These are phyloP conservation scores for Dinocampus coccinellae DNA, from an alignment of 2,888 invertebrate species.

Conservation along the genomic window DNA sequence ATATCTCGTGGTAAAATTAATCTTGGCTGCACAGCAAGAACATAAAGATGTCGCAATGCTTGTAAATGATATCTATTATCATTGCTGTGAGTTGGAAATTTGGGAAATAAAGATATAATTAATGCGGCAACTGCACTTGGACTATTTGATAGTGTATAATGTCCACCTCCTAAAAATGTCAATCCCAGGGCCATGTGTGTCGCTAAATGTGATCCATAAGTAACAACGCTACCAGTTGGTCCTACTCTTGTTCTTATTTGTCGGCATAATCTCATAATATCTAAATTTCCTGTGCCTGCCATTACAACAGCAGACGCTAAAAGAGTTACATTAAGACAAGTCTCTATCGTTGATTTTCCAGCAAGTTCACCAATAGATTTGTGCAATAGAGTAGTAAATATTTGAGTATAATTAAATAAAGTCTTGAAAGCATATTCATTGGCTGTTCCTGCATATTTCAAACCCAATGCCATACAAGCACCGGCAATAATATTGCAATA, in stretches of 20 bases:
- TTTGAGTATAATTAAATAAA: slow-evolving; percentile 80
- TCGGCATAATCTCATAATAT: slow-evolving; percentile 85
- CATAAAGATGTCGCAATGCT: slow-evolving; percentile 96
- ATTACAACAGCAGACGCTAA: slow-evolving; percentile 90
- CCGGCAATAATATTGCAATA: slow-evolving; percentile 97
- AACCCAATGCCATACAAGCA: slow-evolving; percentile 92
- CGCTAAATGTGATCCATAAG: slow-evolving; percentile 94
- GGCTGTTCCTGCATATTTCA: slow-evolving; percentile 94
- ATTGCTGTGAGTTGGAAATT: slow-evolving; percentile 95
- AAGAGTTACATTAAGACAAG: slow-evolving; percentile 86
- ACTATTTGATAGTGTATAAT: slow-evolving; percentile 85
- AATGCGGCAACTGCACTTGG: slow-evolving; percentile 90
- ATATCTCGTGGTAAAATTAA: slow-evolving; percentile 90
- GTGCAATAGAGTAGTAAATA: slow-evolving; percentile 77
- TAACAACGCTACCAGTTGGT: slow-evolving; percentile 77
- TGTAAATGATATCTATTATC: slow-evolving; percentile 99
- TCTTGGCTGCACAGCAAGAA: slow-evolving; percentile 92
- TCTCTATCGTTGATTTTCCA: slow-evolving; percentile 91
- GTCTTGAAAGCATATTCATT: slow-evolving; percentile 85
- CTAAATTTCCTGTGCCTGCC: slow-evolving; percentile 93
- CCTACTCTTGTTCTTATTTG: slow-evolving; percentile 87
- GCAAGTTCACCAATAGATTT: slow-evolving; percentile 87
- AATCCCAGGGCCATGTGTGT: slow-evolving; percentile 96
- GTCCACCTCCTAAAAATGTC: slow-evolving; percentile 93
- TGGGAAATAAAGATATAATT: slow-evolving; percentile 95